Base-by-base conservation (phyloP, 2,888 invertebrate species). In the Apodemia mormo region DNA sequence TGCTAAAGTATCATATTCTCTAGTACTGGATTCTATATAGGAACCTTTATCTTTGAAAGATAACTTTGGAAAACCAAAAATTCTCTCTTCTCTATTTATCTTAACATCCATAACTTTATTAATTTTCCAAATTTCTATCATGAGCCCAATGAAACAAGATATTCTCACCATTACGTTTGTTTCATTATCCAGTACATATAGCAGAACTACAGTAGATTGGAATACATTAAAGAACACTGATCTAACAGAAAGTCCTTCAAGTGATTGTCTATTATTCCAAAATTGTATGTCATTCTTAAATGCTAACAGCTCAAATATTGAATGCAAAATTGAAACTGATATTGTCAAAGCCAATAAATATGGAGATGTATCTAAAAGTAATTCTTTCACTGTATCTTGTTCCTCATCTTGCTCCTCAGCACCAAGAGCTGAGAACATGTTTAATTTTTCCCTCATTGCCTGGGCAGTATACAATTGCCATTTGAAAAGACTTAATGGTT, bases 221-320 rank as follows among this genome's bases (percentile, higher is more conserved):
- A 99, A 99, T 6, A 99, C 99, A 81, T 98, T 98, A 92, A 99
- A 99, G 89, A 99, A 98, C 43, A 99, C 99, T 0, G 98, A 99
- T 76, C 99, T 95, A 4, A 99, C 99, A 0, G 99, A 99, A 56
- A 99, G 94, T 10, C 99, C 99, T 91, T 99, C 99, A 65, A 99
- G 93, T 0, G 98, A 98, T 85, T 99, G 98, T 22, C 99, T 95
- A 82, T 98, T 99, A 80, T 98, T 98, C 99, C 99, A 99, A 87
- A 99, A 99, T 88, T 99, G 99, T 81, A 99, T 99, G 87, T 99
- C 99, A 93, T 99, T 99, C 94, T 99, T 99, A 88, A 99, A 99
- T 64, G 99, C 99, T 70, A 99, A 94, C 77, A 99, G 95, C 88
- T 99, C 99, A 93, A 99, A 99, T 74, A 99, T 96, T 71, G 98